Conservation (phyloP, 2,797 vertebrate species). For the Ctenochaetus hawaiiensis region DNA sequence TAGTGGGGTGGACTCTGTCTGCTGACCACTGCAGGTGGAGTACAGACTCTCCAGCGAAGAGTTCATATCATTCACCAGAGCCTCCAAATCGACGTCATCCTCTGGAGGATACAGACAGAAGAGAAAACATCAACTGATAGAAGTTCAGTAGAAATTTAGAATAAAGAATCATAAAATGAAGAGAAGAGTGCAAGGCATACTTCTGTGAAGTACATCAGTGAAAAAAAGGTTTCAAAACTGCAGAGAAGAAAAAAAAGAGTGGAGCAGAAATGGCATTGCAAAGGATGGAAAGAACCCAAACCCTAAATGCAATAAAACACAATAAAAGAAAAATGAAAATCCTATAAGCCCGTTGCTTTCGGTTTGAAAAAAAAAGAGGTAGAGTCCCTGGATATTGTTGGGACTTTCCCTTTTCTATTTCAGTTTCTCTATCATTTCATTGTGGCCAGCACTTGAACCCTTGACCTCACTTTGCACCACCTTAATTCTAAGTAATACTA, state of each 20-base stretch:
- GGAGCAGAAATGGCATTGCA: not conserved
- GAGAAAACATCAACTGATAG: not conserved
- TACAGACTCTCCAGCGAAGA: conserved; percentile 92
- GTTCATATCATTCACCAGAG: conserved; percentile 94
- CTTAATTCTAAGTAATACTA: conserved; percentile 39
- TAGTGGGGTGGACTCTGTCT: conserved; percentile 88
- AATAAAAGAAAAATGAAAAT: conserved; percentile 34
- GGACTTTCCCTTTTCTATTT: conserved; percentile 65
- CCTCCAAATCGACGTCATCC: conserved; percentile 93
- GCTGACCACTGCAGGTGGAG: conserved; percentile 85
- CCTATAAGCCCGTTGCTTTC: conserved; percentile 11
- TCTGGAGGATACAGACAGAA: conserved; percentile 80
- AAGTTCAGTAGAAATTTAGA: not conserved
- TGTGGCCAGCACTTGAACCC: conserved; percentile 62
- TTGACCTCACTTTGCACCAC: conserved; percentile 58
- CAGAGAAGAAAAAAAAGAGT: not conserved
- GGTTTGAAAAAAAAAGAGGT: conserved; percentile 39
- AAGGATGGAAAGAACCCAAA: conserved; percentile 23
- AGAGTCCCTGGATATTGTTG: conserved; percentile 49
- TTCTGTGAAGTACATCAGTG: not conserved
- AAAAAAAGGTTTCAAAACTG: not conserved
- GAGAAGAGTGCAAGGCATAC: not conserved
- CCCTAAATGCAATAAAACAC: conserved; percentile 16
- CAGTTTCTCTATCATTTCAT: conserved; percentile 55
- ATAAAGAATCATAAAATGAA: not conserved